A percentile compares a stretch with the other conserved stretches of the same genome.
phyloP scores from a whole-genome alignment of 2,888 invertebrate genomes.

The Cyrtodaria siliqua region DNA sequence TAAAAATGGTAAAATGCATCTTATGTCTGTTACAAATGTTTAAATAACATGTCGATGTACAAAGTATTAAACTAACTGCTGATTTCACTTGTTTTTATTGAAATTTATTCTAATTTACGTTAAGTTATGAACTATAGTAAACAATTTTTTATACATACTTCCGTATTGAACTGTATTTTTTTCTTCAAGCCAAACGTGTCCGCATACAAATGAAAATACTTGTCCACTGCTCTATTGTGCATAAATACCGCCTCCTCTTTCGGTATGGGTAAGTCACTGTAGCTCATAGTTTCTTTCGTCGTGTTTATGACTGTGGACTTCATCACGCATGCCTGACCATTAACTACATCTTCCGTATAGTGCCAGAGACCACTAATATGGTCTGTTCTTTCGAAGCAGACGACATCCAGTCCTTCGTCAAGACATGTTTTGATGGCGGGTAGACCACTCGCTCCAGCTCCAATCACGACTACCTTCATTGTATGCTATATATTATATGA shows the following conservation, averaged over 20 bases:
- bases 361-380: slow-evolving; percentile 83
- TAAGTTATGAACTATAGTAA: no score
- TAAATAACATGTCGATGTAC: no score
- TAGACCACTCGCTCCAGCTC: slow-evolving; percentile 80
- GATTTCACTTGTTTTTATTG: no score
- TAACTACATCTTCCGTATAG: slow-evolving; percentile 70
- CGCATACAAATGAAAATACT: slow-evolving; percentile 84
- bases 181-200: slow-evolving; percentile 79
- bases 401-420: slow-evolving; percentile 78
- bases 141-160: no score
- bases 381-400: slow-evolving; percentile 81
- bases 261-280: slow-evolving; percentile 85
- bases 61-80: no score
- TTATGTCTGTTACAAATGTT: no score
- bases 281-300: slow-evolving; percentile 84
- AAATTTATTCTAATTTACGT: no score
- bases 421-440: slow-evolving; percentile 81
- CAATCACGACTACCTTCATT: slow-evolving; percentile 74
- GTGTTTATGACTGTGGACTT: slow-evolving; percentile 83
- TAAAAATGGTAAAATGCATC: no score
- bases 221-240: slow-evolving; percentile 82
- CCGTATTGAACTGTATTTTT: slow-evolving; percentile 79
- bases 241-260: slow-evolving; percentile 84
- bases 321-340: slow-evolving; percentile 81
- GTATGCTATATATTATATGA: no score